These are phyloP conservation scores for Zophobas atratus DNA, from an alignment of 1,140 invertebrate species.

Conservation along the genomic window DNA sequence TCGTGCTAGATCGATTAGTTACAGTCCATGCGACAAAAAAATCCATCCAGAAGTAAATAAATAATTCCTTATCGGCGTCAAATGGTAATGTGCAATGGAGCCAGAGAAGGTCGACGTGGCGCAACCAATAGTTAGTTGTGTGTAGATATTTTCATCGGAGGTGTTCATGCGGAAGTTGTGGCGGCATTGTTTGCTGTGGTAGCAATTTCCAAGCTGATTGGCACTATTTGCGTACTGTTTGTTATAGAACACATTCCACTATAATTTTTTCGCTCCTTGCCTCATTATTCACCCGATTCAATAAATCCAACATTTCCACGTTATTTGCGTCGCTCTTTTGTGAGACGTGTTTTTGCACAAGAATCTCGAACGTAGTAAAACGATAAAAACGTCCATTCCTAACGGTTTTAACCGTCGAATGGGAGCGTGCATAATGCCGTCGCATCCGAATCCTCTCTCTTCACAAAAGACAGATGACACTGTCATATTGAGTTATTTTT, in stretches of 20 bases:
- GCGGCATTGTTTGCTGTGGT: not conserved
- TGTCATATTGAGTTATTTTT: constrained; percentile 42
- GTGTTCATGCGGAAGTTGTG: constrained; percentile 2
- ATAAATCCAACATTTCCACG: not conserved
- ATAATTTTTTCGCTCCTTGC: too few species aligned
- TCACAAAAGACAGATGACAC: constrained; percentile 30
- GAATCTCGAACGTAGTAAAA: not conserved
- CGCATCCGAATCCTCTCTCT: constrained; percentile 6
- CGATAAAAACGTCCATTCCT: constrained; percentile 6
- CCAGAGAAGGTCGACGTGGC: constrained; percentile 35
- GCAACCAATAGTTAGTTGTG: not conserved
- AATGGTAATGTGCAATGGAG: constrained; percentile 46
- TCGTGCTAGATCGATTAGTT: too few species aligned
- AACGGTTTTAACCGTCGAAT: not conserved
- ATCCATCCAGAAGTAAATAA: not conserved
- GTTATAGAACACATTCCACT: too few species aligned
- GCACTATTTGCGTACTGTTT: too few species aligned
- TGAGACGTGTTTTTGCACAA: not conserved
- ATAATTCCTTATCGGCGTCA: constrained; percentile 18
- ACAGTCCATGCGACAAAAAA: too few species aligned
- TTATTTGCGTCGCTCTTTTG: not conserved
- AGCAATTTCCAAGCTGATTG: not conserved
- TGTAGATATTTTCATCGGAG: not conserved
- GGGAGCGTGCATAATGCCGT: constrained; percentile 9
- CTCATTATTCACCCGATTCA: not conserved